A percentile compares a stretch with the other conserved stretches of the same genome.
Evolutionary conservation across 2,113 vertebrate genomes (phyloP).

Genomic region (Nothoprocta pentlandii): DNA sequence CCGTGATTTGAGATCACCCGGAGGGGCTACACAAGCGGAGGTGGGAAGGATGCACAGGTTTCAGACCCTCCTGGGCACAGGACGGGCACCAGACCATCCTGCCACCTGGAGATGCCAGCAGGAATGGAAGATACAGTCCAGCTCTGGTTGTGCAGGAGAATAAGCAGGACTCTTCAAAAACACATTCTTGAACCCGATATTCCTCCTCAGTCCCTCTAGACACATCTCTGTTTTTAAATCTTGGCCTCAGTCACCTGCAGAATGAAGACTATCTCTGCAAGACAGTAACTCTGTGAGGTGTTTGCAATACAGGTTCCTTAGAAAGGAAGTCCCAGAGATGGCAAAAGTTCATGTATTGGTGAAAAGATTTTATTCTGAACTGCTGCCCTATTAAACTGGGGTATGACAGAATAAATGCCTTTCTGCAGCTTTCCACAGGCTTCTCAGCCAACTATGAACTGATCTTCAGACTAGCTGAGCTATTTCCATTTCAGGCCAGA

Average conservation of each 20-base stretch:
- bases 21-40: background rate
- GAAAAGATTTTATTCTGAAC: constrained; percentile 3
- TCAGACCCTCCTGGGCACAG: background rate
- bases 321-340: rapidly evolving
- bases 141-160: background rate
- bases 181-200: background rate
- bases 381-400: background rate
- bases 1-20: background rate
- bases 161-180: background rate
- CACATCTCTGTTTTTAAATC: background rate
- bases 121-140: background rate
- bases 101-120: background rate
- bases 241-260: background rate
- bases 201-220: background rate
- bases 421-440: background rate
- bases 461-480: background rate
- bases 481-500: constrained; percentile 51
- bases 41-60: background rate
- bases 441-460: constrained; percentile 36
- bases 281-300: background rate
- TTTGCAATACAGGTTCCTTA: rapidly evolving
- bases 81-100: rapidly evolving
- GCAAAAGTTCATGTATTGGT: background rate
- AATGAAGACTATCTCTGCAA: background rate
- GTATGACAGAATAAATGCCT: constrained; percentile 36